Evolutionary conservation across 1,140 invertebrate genomes (phyloP).

Genomic region (Sweltsa coloradensis): DNA sequence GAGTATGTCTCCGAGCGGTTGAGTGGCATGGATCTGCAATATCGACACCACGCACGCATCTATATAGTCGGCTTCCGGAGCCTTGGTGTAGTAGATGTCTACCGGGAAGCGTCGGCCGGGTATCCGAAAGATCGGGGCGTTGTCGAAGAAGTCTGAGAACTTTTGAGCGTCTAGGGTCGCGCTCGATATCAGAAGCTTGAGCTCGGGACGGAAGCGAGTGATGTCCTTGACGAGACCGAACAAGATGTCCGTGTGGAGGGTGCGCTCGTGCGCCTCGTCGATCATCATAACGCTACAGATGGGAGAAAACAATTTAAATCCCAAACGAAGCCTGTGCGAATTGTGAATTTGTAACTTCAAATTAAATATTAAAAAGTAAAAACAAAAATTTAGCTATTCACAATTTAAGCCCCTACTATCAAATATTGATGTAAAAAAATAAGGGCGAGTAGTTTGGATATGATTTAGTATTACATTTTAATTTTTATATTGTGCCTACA

Average conservation of each 20-base stretch:
- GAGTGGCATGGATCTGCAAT: constrained; percentile 94
- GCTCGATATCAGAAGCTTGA: constrained; percentile 95
- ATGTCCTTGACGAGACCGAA: constrained; percentile 99
- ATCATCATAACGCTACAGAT: constrained; percentile 89
- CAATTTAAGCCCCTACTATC: too few relatives aligned
- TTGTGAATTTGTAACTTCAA: too few relatives aligned
- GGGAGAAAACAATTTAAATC: constrained; percentile 9
- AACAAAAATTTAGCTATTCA: too few relatives aligned
- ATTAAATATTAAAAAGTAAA: too few relatives aligned
- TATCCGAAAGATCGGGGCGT: constrained; percentile 95
- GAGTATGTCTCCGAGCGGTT: constrained; percentile 88
- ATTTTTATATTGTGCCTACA: too few relatives aligned
- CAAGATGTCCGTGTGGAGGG: constrained; percentile 94
- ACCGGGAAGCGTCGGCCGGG: constrained; percentile 70
- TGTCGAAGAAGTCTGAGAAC: constrained; percentile 97
- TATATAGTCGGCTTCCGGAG: constrained; percentile 96
- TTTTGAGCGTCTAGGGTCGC: constrained; percentile 97
- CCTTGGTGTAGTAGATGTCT: constrained; percentile 98
- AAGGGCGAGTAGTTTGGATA: too few relatives aligned
- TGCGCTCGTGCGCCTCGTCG: constrained; percentile 98
- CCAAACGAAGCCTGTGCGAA: not conserved
- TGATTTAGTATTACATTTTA: too few relatives aligned
- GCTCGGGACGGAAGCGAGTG: constrained; percentile 80
- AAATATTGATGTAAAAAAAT: too few relatives aligned
- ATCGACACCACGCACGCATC: constrained; percentile 95